Evolutionary conservation across 2,888 invertebrate species (phyloP), one percentile per base, ranked within the genome.

Genomic region (Alloscopus bannaensis): DNA sequence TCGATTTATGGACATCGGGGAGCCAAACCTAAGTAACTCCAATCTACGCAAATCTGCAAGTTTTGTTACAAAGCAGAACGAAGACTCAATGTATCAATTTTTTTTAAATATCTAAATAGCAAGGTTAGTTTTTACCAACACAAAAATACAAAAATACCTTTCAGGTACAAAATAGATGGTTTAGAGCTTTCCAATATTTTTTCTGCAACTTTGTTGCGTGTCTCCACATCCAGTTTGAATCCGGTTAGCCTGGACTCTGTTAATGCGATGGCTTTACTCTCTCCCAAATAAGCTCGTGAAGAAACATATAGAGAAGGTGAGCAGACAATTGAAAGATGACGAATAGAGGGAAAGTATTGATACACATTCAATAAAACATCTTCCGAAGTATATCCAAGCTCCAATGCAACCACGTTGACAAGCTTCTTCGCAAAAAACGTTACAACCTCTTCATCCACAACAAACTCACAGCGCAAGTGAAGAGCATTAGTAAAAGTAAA

Each of bases 241-340:
- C 70, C 70, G n/a, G 70, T 45, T 20, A 22, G 29, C n/a, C 70
- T 42, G 2, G 70, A 70, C 29, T 70, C 70, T 8, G 45, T 70
- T 16, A 70, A 45, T 3, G 70, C 70, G 0, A 70, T 24, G 26
- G 59, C 36, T 24, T 70, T 70, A 31, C 70, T 70, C 36, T 70
- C 70, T 4, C 70, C 70, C 2, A 70, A 28, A 60, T 70, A 70
- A 60, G 70, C 70, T 60, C 70, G 31, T 3, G 70, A 70, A 6
- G 70, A 70, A 13, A 70, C 70, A 31, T 70, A 70, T 20, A 70
- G 24, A 0, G 60, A 59, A 31, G 70, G 60, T 13, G 70, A 60
- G 18, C 70, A 70, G 3, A 31, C 60, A 1, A 70, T 28, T n/a
- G 70, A 20, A 2, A 70, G 31, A 47, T 60, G 59, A 31, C 24